Percentiles rank a stretch among this genome's conserved stretches.
phyloP scores from a whole-genome alignment of 2,797 vertebrate species.

The Alca torda region DNA sequence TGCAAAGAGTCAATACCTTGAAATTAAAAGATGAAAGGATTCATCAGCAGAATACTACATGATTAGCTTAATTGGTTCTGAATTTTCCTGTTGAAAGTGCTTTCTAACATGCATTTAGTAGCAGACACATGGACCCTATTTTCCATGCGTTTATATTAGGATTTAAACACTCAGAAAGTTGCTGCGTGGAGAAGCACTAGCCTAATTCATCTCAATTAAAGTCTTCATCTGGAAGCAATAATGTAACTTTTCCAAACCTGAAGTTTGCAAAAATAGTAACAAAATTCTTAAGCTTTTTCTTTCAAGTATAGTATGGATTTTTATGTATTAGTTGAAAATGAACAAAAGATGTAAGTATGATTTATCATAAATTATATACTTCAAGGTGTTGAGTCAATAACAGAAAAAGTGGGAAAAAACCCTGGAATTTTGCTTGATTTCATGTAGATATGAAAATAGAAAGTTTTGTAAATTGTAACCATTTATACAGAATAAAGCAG shows the following conservation, averaged over 20 bases:
- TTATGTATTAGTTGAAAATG: not conserved
- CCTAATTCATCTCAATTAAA: slow-evolving; percentile 22
- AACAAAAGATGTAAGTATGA: not conserved
- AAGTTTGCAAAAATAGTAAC: not conserved
- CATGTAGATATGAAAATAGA: not conserved
- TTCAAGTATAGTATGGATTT: not conserved
- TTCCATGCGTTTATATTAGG: not conserved
- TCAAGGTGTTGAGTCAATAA: not conserved
- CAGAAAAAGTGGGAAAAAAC: not conserved
- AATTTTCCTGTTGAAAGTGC: not conserved
- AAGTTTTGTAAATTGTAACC: not conserved
- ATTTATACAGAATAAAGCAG: not conserved
- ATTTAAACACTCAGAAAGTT: not conserved
- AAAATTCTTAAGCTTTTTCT: not conserved
- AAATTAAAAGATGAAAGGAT: slow-evolving; percentile 24
- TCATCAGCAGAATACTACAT: not conserved
- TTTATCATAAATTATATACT: not conserved
- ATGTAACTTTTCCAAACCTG: not conserved
- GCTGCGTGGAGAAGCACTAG: not conserved
- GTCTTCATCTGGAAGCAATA: slow-evolving; percentile 36
- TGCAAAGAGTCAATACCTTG: not conserved
- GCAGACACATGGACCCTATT: not conserved
- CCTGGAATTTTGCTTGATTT: not conserved
- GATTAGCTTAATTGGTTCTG: slow-evolving; percentile 15
- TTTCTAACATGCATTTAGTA: not conserved